Conservation (phyloP, 2,113 vertebrate species). For the Menidia beryllina region DNA sequence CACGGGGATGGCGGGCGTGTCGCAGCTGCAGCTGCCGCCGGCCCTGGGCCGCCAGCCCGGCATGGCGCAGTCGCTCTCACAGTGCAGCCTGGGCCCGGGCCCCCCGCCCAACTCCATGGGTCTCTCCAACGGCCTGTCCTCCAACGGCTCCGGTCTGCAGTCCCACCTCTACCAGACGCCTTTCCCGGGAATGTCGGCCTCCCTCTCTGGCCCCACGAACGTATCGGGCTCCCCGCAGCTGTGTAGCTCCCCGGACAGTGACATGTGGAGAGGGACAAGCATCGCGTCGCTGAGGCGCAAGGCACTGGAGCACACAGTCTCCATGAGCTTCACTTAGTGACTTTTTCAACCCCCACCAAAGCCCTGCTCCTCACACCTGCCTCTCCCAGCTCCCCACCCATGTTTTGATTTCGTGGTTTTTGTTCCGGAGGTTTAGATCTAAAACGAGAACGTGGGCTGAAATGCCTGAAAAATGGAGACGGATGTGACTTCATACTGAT, state of each 20-base stretch:
- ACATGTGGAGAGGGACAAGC: constrained; percentile 99
- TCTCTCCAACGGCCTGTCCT: constrained; percentile 93
- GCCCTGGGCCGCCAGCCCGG: constrained; percentile 91
- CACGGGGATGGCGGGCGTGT: constrained; percentile 93
- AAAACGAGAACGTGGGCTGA: constrained; percentile 54
- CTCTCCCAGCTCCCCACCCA: constrained; percentile 8
- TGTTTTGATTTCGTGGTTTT: constrained; percentile 39
- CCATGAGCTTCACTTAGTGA: constrained; percentile 98
- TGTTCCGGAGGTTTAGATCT: constrained; percentile 57
- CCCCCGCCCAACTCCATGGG: constrained; percentile 95
- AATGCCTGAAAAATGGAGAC: constrained; percentile 52
- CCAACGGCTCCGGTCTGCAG: constrained; percentile 94
- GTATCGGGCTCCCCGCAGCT: constrained; percentile 95
- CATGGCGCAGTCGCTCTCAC: constrained; percentile 96
- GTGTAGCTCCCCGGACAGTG: constrained; percentile 97
- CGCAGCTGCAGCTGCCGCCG: constrained; percentile 92
- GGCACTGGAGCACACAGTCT: constrained; percentile 99
- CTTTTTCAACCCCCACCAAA: constrained; percentile 36
- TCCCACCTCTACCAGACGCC: constrained; percentile 97
- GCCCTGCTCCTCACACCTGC: background rate
- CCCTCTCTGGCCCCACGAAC: constrained; percentile 92
- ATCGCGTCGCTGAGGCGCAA: constrained; percentile 97
- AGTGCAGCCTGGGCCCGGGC: constrained; percentile 92
- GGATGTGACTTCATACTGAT: constrained; percentile 42
- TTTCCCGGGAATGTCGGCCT: constrained; percentile 96